Percentiles rank a stretch among this genome's conserved stretches.
Conservation (phyloP, 53 echinoderm and acorn worm species). For the Arbacia lixula region DNA sequence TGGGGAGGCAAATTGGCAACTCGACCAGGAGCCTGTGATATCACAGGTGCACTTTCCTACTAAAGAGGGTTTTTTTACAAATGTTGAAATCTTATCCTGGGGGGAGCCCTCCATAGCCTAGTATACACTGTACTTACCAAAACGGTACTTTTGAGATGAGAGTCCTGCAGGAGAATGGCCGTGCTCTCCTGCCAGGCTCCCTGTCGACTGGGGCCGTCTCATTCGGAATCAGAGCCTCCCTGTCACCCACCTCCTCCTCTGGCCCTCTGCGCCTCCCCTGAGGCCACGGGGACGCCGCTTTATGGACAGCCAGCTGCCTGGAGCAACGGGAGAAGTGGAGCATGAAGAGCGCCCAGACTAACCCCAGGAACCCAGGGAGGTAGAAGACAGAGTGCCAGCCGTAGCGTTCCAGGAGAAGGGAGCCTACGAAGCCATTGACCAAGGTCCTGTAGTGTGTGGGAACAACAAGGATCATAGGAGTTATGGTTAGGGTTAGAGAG, state of each 20-base stretch:
- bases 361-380: constrained; percentile 68
- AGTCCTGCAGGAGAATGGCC: constrained; percentile 50
- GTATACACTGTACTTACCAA: constrained; percentile 61
- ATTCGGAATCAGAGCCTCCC: constrained; percentile 4
- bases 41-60: too few relatives aligned
- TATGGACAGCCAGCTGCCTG: constrained; percentile 39
- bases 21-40: too few relatives aligned
- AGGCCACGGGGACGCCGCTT: constrained; percentile 3
- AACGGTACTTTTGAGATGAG: constrained; percentile 62
- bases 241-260: background rate
- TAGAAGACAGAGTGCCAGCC: constrained; percentile 80
- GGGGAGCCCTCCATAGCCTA: too few relatives aligned
- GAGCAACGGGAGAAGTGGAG: constrained; percentile 38
- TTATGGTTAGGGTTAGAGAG: too few relatives aligned
- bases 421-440: constrained; percentile 83
- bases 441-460: constrained; percentile 63
- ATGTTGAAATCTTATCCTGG: too few relatives aligned
- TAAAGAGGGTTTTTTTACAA: too few relatives aligned
- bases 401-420: constrained; percentile 65
- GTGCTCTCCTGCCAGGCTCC: background rate
- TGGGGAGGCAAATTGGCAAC: too few relatives aligned
- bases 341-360: constrained; percentile 60
- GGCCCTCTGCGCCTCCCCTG: background rate
- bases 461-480: background rate
- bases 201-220: background rate